These are phyloP conservation scores for Apodemia duryi DNA, from an alignment of 2,888 invertebrate genomes.

Conservation along the genomic window DNA sequence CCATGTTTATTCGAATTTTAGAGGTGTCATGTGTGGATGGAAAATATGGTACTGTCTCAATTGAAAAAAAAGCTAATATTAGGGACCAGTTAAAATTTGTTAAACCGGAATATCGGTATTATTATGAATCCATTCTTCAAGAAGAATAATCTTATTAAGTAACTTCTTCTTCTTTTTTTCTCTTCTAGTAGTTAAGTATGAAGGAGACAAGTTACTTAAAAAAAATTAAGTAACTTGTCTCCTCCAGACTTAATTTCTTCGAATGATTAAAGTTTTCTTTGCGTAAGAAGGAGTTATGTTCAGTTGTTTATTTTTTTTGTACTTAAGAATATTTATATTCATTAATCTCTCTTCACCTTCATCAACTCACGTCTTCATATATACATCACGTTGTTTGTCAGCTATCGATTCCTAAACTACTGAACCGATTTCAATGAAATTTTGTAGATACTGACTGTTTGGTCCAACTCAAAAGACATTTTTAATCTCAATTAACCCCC, in stretches of 20 bases:
- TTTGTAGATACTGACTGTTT: too few relatives aligned
- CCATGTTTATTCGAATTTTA: conserved; percentile 20
- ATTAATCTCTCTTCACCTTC: too few relatives aligned
- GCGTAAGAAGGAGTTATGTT: background rate
- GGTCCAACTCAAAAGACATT: too few relatives aligned
- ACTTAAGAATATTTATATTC: too few relatives aligned
- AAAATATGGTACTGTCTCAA: conserved; percentile 29
- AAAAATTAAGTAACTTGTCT: background rate
- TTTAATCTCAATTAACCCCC: too few relatives aligned
- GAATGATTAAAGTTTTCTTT: background rate
- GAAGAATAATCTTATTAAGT: conserved; percentile 1
- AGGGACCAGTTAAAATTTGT: background rate
- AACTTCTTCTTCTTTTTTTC: background rate
- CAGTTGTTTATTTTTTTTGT: too few relatives aligned
- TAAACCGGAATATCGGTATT: conserved; percentile 7
- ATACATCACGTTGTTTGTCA: too few relatives aligned
- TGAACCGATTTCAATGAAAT: too few relatives aligned
- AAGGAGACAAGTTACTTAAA: background rate
- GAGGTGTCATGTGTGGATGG: conserved; percentile 20
- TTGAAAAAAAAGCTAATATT: conserved; percentile 23
- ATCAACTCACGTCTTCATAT: too few relatives aligned
- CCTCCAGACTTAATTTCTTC: background rate
- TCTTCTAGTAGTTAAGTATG: background rate
- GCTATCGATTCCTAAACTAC: too few relatives aligned
- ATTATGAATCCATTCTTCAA: background rate